Percentiles rank a stretch among this genome's conserved stretches.
phyloP scores from a whole-genome alignment of 2,888 invertebrate species.

The Ecliptopera silaceata region DNA sequence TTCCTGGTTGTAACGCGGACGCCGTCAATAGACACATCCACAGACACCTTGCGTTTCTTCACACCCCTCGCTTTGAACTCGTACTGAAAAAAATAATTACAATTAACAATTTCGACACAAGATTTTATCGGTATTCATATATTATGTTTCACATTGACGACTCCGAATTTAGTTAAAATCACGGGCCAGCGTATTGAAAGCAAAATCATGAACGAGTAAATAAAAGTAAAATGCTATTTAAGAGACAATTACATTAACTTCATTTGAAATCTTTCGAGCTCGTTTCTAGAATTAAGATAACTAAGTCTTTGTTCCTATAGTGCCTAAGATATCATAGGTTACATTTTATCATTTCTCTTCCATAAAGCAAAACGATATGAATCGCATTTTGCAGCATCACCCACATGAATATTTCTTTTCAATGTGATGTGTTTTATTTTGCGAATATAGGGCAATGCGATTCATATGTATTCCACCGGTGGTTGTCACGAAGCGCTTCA shows the following conservation, averaged over 20 bases:
- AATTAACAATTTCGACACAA: neutral
- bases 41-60: constrained; percentile 98
- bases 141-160: too few species aligned
- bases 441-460: constrained; percentile 17
- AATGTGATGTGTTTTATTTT: constrained; percentile 12
- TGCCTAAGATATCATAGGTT: too few species aligned
- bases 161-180: too few species aligned
- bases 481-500: constrained; percentile 39
- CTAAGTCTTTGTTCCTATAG: too few species aligned
- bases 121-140: too few species aligned
- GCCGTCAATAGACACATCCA: constrained; percentile 97
- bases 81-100: constrained; percentile 86
- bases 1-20: constrained; percentile 92
- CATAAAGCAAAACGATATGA: constrained; percentile 9
- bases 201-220: too few species aligned
- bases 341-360: constrained; percentile 1
- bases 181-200: too few species aligned
- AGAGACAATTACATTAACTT: too few species aligned
- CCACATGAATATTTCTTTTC: constrained; percentile 11
- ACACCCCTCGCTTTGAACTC: constrained; percentile 99
- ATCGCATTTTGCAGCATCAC: constrained; percentile 1
- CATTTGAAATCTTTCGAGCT: too few species aligned
- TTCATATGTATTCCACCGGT: constrained; percentile 15
- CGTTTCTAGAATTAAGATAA: too few species aligned
- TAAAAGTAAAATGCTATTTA: too few species aligned